A percentile compares a stretch with the other conserved stretches of the same genome.
phyloP scores from a whole-genome alignment of 2,113 vertebrate genomes.

The Mola mola region DNA sequence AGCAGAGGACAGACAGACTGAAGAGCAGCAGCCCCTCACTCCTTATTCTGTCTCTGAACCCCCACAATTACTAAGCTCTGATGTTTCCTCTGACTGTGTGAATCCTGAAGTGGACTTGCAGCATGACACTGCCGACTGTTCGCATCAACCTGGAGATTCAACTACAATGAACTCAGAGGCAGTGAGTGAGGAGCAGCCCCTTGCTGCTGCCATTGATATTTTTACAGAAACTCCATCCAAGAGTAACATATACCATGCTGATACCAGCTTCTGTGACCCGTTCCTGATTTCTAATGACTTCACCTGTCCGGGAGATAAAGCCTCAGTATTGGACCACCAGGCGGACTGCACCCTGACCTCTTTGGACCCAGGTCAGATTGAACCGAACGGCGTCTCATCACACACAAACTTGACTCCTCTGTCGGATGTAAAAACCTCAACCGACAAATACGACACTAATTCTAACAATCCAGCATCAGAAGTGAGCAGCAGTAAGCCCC shows the following conservation, averaged over 20 bases:
- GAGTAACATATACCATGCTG: fast-evolving
- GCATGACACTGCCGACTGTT: too few relatives aligned
- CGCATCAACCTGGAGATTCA: too few relatives aligned
- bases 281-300: neutral
- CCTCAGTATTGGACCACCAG: neutral
- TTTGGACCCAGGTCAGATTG: slow-evolving; percentile 75
- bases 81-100: too few relatives aligned
- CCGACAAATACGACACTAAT: slow-evolving; percentile 15
- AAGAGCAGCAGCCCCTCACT: too few relatives aligned
- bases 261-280: neutral
- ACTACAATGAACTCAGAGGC: neutral
- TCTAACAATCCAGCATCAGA: slow-evolving; percentile 1
- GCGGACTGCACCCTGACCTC: neutral
- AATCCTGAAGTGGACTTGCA: too few relatives aligned
- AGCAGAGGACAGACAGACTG: too few relatives aligned
- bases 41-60: too few relatives aligned
- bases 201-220: neutral
- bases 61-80: too few relatives aligned
- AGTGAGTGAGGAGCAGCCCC: neutral
- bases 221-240: neutral
- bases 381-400: neutral
- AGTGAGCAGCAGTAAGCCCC: neutral
- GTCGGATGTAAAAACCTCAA: neutral
- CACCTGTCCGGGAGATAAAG: neutral
- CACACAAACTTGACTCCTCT: neutral